Percentiles rank a stretch among this genome's conserved stretches.
phyloP scores from a whole-genome alignment of 2,888 invertebrate species.

The Zootermopsis nevadensis region DNA sequence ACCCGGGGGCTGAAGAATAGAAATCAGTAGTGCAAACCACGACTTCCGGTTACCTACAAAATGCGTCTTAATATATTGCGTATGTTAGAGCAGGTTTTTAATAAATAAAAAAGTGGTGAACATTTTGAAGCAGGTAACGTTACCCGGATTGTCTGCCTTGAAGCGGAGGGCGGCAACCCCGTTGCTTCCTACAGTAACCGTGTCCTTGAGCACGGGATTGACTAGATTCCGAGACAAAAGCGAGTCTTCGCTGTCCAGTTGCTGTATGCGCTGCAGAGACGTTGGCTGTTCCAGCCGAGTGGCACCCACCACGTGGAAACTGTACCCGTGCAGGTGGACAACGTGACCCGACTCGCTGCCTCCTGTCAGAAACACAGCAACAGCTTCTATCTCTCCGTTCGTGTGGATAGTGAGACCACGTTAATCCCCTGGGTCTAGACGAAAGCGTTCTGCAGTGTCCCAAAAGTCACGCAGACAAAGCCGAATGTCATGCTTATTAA shows the following conservation, averaged over 20 bases:
- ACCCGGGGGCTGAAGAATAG: too few species aligned
- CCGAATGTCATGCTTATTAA: too few species aligned
- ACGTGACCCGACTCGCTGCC: constrained; percentile 70
- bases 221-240: constrained; percentile 71
- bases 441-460: too few species aligned
- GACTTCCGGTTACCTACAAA: too few species aligned
- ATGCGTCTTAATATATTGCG: too few species aligned
- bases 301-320: constrained; percentile 75
- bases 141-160: constrained; percentile 80
- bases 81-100: too few species aligned
- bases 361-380: neutral
- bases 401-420: too few species aligned
- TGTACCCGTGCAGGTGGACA: constrained; percentile 82
- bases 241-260: constrained; percentile 69
- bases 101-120: too few species aligned
- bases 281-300: constrained; percentile 67
- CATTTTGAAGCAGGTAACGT: neutral
- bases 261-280: constrained; percentile 67
- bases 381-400: too few species aligned
- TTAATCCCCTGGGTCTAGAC: too few species aligned
- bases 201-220: constrained; percentile 70
- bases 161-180: constrained; percentile 79
- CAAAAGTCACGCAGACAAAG: too few species aligned
- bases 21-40: too few species aligned
- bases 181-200: constrained; percentile 76